phyloP scores from a whole-genome alignment of 2,888 invertebrate genomes.

The Molanna angustata region DNA sequence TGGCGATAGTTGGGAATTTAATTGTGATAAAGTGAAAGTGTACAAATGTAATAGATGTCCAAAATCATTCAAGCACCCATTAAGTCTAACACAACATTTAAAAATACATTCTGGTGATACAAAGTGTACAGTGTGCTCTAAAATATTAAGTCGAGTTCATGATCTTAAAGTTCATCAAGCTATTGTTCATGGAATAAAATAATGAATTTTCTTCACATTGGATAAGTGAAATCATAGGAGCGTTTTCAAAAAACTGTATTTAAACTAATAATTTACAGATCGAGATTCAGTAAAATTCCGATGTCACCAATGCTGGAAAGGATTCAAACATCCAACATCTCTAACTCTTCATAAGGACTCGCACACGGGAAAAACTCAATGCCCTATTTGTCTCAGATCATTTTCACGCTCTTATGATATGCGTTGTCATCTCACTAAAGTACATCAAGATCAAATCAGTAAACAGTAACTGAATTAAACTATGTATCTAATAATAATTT shows the following conservation, averaged over 20 bases:
- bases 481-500: no score
- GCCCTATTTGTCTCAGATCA: conserved; percentile 59
- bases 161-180: conserved; percentile 36
- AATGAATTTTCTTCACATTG: neutral
- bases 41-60: conserved; percentile 45
- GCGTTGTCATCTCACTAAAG: conserved; percentile 58
- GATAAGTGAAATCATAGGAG: neutral
- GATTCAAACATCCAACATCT: conserved; percentile 62
- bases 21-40: conserved; percentile 7
- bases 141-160: conserved; percentile 46
- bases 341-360: conserved; percentile 61
- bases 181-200: conserved; percentile 21
- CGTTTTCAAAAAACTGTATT: conserved; percentile 11
- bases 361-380: conserved; percentile 62
- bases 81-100: conserved; percentile 52
- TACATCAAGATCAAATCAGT: conserved; percentile 48
- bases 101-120: conserved; percentile 51
- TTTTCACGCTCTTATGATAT: conserved; percentile 63
- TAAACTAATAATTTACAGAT: conserved; percentile 41
- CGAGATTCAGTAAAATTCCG: conserved; percentile 58
- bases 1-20: no score
- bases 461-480: no score
- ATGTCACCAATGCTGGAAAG: conserved; percentile 61
- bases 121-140: conserved; percentile 48
- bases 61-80: conserved; percentile 49